Evolutionary conservation across 2,113 vertebrate genomes (phyloP), one percentile per base, ranked within the genome.

Genomic region (Phalacrocorax carbo): DNA sequence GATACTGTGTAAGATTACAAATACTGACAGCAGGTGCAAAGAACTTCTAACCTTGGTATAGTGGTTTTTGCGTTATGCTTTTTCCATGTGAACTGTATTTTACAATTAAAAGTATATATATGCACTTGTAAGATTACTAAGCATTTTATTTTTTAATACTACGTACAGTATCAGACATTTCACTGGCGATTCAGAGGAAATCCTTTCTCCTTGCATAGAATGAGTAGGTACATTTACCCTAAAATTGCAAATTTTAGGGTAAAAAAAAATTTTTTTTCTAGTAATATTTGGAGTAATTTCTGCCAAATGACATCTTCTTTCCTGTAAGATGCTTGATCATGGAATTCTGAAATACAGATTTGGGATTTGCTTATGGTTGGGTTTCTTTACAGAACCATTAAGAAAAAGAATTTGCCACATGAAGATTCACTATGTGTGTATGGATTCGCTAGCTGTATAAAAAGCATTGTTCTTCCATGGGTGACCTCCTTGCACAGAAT

Each of bases 401-500:
- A 96, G 88, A 65, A 88, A 95, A 96, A 93, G n/a, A 75, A 78
- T 86, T 93, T 94, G 30, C 36, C 44, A 18, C 1, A 40, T 79
- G 83, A 93, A 97, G 82, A 86, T 92, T 97, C 68, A 69, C 82
- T 69, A 58, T 23, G 44, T 48, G 40, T 54, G 36, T 20, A 40
- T 34, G 72, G 91, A 96, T 96, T 97, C 97, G 62, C 82, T 91
- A 29, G 80, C 89, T 96, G 76, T 51, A 44, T 71, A 93, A 95
- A 97, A 86, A 82, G 62, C 76, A 96, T 97, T 97, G 95, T 97
- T 98, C 96, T 97, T 94, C 82, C 52, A 7, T 68, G 76, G 95
- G 93, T 98, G 97, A 97, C 97, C 97, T 98, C 97, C 92, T 98
- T 97, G 96, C 54, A 27, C 81, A 93, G 91, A 98, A 81, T 96